Conservation (phyloP, 1,140 invertebrate species). For the Macrotrachela quadricornifera region DNA sequence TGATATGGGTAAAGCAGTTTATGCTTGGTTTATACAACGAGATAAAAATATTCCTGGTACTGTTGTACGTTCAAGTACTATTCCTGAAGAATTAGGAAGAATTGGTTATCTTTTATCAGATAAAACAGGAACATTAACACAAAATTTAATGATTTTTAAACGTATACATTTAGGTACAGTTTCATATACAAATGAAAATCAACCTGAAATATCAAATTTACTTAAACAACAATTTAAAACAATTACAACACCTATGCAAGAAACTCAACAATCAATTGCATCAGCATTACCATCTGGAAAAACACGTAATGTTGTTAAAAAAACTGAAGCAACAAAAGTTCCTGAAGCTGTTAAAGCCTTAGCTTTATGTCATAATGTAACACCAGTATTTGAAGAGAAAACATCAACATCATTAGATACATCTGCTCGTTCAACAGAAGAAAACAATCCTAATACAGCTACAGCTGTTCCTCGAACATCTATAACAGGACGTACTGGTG, state of each 20-base stretch:
- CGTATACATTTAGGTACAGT: slow-evolving; percentile 72
- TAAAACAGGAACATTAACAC: slow-evolving; percentile 93
- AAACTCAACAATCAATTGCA: slow-evolving; percentile 19
- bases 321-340: slow-evolving; percentile 52
- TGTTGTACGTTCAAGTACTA: slow-evolving; percentile 91
- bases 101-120: slow-evolving; percentile 85
- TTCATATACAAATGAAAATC: slow-evolving; percentile 49
- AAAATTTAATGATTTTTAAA: slow-evolving; percentile 94
- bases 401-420: slow-evolving; percentile 12
- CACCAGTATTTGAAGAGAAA: slow-evolving; percentile 63
- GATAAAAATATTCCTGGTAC: slow-evolving; percentile 78
- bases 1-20: slow-evolving; percentile 93
- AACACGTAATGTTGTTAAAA: slow-evolving; percentile 15
- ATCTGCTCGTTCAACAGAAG: slow-evolving; percentile 13
- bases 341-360: slow-evolving; percentile 75
- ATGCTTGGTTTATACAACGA: slow-evolving; percentile 81
- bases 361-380: slow-evolving; percentile 94
- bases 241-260: slow-evolving; percentile 1
- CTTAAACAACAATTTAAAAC: slow-evolving; percentile 8
- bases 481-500: neutral
- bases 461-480: slow-evolving; percentile 11
- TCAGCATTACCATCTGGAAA: slow-evolving; percentile 24
- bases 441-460: slow-evolving; percentile 14
- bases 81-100: slow-evolving; percentile 87
- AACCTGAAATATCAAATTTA: slow-evolving; percentile 45